Evolutionary conservation across 1,140 invertebrate species (phyloP).

Genomic region (Stegodyphus mimosarum): DNA sequence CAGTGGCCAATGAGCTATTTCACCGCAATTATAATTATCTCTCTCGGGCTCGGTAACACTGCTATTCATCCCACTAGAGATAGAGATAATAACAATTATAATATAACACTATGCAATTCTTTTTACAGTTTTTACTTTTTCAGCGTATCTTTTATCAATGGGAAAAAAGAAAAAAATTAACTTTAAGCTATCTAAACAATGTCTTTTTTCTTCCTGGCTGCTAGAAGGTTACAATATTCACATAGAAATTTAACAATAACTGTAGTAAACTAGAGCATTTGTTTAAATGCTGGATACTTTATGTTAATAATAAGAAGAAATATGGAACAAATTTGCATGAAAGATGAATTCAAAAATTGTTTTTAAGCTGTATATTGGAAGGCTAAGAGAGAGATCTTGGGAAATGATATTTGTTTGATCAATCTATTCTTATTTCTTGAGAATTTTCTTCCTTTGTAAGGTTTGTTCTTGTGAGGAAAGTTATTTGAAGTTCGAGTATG

Average conservation of each 20-base stretch:
- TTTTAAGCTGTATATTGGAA: no score
- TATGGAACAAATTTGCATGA: no score
- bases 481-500: no score
- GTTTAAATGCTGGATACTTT: not conserved
- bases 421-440: no score
- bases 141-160: not conserved
- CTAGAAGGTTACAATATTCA: slow-evolving; percentile 4
- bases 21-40: no score
- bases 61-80: not conserved
- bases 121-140: not conserved
- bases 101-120: not conserved
- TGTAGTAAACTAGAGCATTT: not conserved
- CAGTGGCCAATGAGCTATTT: no score
- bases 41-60: no score
- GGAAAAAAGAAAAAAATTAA: slow-evolving; percentile 2
- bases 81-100: not conserved
- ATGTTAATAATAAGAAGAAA: slow-evolving; percentile 11
- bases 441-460: no score
- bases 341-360: no score
- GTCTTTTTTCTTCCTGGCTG: slow-evolving; percentile 1
- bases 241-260: slow-evolving; percentile 13
- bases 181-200: not conserved
- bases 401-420: no score
- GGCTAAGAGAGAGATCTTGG: no score
- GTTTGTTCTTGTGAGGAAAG: no score